A percentile compares a stretch with the other conserved stretches of the same genome.
These are phyloP conservation scores for Corticium candelabrum DNA, from an alignment of 37 sponge, comb jelly and placozoan species.

Conservation along the genomic window DNA sequence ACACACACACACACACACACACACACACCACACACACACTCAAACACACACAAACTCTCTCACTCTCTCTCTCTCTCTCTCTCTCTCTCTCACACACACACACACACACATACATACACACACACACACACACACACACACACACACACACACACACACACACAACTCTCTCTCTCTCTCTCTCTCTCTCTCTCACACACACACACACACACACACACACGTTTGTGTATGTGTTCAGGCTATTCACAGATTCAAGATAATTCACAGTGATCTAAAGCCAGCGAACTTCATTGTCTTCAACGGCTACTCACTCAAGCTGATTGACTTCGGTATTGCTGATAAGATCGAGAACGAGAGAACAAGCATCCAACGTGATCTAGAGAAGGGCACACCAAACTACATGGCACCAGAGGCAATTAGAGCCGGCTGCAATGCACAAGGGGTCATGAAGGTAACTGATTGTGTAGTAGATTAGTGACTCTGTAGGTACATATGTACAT, in stretches of 20 bases:
- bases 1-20: no score
- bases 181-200: background rate
- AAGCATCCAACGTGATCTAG: constrained; percentile 39
- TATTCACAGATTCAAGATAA: constrained; percentile 52
- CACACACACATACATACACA: no score
- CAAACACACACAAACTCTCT: no score
- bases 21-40: no score
- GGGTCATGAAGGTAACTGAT: constrained; percentile 12
- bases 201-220: no score
- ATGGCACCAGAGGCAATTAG: constrained; percentile 79
- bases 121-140: no score
- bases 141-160: no score
- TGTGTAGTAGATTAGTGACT: background rate
- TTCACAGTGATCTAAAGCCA: constrained; percentile 82
- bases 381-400: constrained; percentile 72
- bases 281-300: constrained; percentile 57
- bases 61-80: no score
- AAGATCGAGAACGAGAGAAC: constrained; percentile 49
- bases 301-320: constrained; percentile 42
- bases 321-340: constrained; percentile 74
- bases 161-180: no score
- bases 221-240: background rate
- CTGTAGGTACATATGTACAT: constrained; percentile 12
- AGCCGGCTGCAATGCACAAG: constrained; percentile 1
- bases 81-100: no score